A percentile compares a stretch with the other conserved stretches of the same genome.
Conservation (phyloP, 2,888 invertebrate species). For the Drosophila kuntzei region DNA sequence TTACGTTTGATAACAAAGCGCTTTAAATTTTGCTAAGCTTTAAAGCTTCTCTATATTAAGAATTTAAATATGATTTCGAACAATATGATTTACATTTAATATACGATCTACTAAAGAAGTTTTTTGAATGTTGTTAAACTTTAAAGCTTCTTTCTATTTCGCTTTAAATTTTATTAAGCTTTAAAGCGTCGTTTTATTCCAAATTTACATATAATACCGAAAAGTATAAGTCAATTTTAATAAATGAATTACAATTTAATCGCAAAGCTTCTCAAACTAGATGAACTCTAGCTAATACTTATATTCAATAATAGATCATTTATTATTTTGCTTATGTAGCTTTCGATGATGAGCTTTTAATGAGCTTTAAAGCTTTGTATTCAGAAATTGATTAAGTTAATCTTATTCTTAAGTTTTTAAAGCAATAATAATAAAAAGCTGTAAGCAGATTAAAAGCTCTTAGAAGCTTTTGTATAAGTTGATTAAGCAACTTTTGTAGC, state of each 20-base stretch:
- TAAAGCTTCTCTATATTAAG: too few species aligned
- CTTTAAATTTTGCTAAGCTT: too few species aligned
- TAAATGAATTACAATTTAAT: background rate
- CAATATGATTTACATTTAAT: too few species aligned
- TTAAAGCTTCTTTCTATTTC: background rate
- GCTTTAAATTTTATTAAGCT: background rate
- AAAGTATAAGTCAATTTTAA: background rate
- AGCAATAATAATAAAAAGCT: background rate
- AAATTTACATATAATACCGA: background rate
- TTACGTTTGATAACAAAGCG: too few species aligned
- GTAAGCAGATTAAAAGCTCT: background rate
- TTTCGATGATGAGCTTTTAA: background rate
- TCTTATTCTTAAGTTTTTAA: background rate
- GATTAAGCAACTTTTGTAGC: background rate
- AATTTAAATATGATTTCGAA: too few species aligned
- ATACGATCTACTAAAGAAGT: background rate
- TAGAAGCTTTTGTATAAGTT: background rate
- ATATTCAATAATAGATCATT: background rate
- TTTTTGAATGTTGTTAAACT: background rate
- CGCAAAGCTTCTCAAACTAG: background rate
- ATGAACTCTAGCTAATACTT: background rate
- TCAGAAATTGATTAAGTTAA: background rate
- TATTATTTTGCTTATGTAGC: background rate
- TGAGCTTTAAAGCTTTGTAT: slow-evolving; percentile 15
- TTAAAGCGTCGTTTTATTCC: background rate